Evolutionary conservation across 2,797 vertebrate species (phyloP).

Genomic region (Furcifer pardalis): DNA sequence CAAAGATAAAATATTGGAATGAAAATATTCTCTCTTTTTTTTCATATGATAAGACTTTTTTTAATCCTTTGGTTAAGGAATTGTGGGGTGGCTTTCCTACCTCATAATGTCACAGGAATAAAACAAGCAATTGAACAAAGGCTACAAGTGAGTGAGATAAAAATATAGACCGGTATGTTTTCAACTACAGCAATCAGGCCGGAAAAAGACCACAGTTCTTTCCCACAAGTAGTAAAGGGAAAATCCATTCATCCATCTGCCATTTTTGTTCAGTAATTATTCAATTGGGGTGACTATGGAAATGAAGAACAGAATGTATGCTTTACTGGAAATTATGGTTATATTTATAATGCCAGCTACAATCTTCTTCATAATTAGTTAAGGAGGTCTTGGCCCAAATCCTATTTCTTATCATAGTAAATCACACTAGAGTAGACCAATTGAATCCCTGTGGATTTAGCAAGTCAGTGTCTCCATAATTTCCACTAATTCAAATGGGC

Average conservation of each 20-base stretch:
- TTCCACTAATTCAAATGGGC: too few species aligned
- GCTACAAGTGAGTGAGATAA: background rate
- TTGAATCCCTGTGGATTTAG: too few species aligned
- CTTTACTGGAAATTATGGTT: background rate
- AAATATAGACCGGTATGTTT: background rate
- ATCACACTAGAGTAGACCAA: too few species aligned
- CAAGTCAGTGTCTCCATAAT: too few species aligned
- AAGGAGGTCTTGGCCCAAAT: background rate
- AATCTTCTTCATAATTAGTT: background rate
- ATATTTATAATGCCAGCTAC: background rate
- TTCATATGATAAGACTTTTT: constrained; percentile 4
- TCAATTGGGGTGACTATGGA: background rate
- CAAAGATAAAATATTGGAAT: constrained; percentile 45
- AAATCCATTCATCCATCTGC: background rate
- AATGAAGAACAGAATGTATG: background rate
- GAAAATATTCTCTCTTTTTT: constrained; percentile 6
- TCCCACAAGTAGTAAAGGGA: background rate
- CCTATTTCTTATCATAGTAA: too few species aligned
- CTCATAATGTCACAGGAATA: constrained; percentile 22
- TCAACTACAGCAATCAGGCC: background rate
- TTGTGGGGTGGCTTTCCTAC: background rate
- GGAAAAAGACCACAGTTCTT: background rate
- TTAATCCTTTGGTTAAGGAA: constrained; percentile 4
- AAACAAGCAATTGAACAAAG: constrained; percentile 12
- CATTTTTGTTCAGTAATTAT: background rate